Base-by-base conservation (phyloP, 37 sponge, comb jelly and placozoan genomes). In the Cliona cf. orientalis region DNA sequence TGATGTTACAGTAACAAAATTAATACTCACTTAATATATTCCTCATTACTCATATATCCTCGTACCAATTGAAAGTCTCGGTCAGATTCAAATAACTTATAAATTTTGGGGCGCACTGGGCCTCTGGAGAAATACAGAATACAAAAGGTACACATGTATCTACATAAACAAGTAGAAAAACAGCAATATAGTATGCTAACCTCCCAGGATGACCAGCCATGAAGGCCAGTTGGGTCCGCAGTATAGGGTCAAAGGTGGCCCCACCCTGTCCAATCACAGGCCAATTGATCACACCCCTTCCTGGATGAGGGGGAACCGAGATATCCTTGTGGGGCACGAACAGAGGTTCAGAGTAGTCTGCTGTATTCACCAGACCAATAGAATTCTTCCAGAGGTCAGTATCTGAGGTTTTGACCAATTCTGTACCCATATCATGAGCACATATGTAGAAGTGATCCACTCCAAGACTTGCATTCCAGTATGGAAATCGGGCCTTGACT, bases 361-460 rank as follows among this genome's bases (percentile, higher is more conserved):
- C 93, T 9, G 90, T 92, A 78, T 88, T 92, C 55, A 92, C 88
- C 49, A 92, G 66, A 19, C 73, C 93, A 63, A 92, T 80, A 1
- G 84, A 49, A 46, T 92, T 88, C 66, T 80, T 92, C 71, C 70
- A 76, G 5, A 87, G 75, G 17, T 62, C 46, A 0, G 42, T 25
- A 39, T 84, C 72, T 5, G 90, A 55, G 9, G 62, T 44, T 4
- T 68, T 58, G 29, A 67, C 66, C 42, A 87, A 53, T 23, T 74
- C 72, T 0, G 89, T 77, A 9, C 93, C 93, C 89, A 92, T 89
- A 59, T 92, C 93, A 28, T 92, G 90, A 28, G 85, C 88, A 80
- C 93, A 92, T 5, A 92, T 74, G 66, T 92, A 92, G 46, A 88
- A 83, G 37, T 92, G 93, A 49, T 92, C 86, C 9, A 65, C 42